Evolutionary conservation across 2,888 invertebrate genomes (phyloP).

Genomic region (Spisula subtruncata): DNA sequence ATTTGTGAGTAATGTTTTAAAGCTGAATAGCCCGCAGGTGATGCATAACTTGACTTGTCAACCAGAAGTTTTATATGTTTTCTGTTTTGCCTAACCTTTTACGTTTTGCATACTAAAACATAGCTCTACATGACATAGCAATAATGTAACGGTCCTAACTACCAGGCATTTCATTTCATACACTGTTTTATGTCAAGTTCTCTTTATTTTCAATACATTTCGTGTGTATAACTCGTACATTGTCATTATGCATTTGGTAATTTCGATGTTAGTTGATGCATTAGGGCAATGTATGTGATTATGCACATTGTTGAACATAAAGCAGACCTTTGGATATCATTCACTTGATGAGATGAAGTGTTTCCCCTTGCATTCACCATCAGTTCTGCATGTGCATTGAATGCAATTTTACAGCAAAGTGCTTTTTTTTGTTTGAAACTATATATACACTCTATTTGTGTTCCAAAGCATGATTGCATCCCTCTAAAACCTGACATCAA

Average conservation of each 20-base stretch:
- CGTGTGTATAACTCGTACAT: not conserved
- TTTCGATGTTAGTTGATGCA: not conserved
- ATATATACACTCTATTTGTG: not conserved
- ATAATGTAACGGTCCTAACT: not conserved
- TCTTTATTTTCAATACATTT: not conserved
- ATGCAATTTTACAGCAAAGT: not conserved
- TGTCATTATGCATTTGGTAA: not conserved
- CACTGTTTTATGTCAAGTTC: not conserved
- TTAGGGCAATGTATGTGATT: not conserved
- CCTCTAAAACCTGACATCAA: not conserved
- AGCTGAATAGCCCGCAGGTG: constrained; percentile 1
- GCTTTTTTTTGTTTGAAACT: not conserved
- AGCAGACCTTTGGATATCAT: not conserved
- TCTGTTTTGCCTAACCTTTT: constrained; percentile 8
- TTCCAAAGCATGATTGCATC: constrained; percentile 6
- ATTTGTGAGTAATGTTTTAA: not conserved
- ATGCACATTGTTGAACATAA: not conserved
- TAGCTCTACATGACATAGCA: not conserved
- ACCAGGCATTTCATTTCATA: not conserved
- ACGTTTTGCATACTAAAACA: not conserved
- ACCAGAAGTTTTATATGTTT: not conserved
- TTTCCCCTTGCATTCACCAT: not conserved
- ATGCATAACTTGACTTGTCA: constrained; percentile 9
- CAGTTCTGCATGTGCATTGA: constrained; percentile 2
- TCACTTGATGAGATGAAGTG: not conserved